Evolutionary conservation across 1,140 invertebrate genomes (phyloP), one percentile per base, ranked within the genome.

Genomic region (Sycobia sp.): DNA sequence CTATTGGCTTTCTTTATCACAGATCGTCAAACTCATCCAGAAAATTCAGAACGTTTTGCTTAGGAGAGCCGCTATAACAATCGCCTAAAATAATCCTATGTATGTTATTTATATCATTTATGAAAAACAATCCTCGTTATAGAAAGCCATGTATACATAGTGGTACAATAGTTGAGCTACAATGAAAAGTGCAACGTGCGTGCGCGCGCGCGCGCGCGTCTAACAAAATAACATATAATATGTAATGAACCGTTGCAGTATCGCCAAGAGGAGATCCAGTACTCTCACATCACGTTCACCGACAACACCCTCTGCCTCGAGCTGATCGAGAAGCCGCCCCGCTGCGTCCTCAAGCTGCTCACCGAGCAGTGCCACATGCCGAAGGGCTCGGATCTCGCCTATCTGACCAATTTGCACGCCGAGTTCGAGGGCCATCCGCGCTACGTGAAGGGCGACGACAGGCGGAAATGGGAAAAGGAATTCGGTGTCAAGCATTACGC

Each of bases 401-500:
- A 96, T 77, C 83, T 97, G 61, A 90, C 87, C 2, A 97, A 97
- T 81, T 84, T 97, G 25, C 94, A 97, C 76, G 79, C 88, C 7
- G 95, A 97, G 76, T 96, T 97, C 76, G 92, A 93, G 44, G 84
- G 81, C 36, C 92, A 97, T 79, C 84, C 89, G 4, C 89, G 89
- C 76, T 97, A 95, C 76, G 88, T 96, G 0, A 96, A 96, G 79
- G 90, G 94, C 67, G 86, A 90, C 55, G 90, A 95, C 79, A 83
- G 94, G 47, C 80, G 96, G 67, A 88, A 89, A 78, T 93, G 96
- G 96, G 90, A 97, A 81, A 88, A 89, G 32, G 91, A 96, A 76
- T 95, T 97, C 76, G 92, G 95, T 2, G 87, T 97, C 4, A 86
- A 88, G 70, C 97, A 99, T 76, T 99, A 99, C 78, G 97, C 97